These are phyloP conservation scores for Pocota personata DNA, from an alignment of 2,888 invertebrate species.

Conservation along the genomic window DNA sequence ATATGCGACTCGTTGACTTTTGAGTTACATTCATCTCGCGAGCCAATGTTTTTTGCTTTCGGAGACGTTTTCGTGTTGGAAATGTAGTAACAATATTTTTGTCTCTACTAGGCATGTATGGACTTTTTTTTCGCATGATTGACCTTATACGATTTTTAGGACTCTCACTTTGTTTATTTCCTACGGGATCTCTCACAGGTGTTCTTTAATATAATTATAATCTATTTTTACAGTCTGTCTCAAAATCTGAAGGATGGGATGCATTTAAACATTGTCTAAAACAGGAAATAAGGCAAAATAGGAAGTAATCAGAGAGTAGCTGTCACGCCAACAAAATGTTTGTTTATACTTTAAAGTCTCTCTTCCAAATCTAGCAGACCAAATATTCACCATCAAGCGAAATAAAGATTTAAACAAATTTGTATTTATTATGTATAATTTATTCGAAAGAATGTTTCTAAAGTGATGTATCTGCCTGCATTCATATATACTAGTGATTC, in stretches of 20 bases:
- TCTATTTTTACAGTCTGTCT: conserved; percentile 88
- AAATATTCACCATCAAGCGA: background rate
- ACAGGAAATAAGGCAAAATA: conserved; percentile 88
- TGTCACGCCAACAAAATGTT: background rate
- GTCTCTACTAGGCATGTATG: no score
- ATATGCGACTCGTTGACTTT: no score
- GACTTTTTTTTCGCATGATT: no score
- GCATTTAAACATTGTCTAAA: conserved; percentile 95
- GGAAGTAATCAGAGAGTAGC: background rate
- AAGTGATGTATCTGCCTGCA: background rate
- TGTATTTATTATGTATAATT: background rate
- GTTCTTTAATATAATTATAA: background rate
- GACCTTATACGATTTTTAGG: no score
- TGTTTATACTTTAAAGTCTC: background rate
- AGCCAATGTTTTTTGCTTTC: no score
- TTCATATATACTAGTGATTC: background rate
- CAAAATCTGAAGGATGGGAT: conserved; percentile 95
- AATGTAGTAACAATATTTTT: no score
- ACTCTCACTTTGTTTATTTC: no score
- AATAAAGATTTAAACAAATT: background rate
- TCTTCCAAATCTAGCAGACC: conserved; percentile 36
- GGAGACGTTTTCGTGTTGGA: no score
- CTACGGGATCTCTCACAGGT: background rate
- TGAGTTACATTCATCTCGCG: no score
- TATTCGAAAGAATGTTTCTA: background rate